phyloP scores from a whole-genome alignment of 1,140 invertebrate genomes.

The Zaprionus inermis region DNA sequence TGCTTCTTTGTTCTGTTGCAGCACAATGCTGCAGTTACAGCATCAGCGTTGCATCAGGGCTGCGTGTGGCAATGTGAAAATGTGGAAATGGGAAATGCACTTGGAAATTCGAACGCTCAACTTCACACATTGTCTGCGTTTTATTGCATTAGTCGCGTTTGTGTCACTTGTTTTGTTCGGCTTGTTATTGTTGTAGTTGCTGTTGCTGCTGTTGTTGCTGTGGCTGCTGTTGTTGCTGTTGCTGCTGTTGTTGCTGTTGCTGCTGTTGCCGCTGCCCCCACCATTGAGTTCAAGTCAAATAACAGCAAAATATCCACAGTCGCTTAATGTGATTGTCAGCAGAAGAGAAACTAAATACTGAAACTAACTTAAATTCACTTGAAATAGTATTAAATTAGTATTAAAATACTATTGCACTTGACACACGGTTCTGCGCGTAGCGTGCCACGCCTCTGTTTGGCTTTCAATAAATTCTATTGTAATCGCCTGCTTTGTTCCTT shows the following conservation, averaged over 20 bases:
- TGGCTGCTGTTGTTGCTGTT: not conserved
- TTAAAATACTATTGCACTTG: not conserved
- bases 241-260: not conserved
- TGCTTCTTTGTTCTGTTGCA: constrained; percentile 56
- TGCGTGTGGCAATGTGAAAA: not conserved
- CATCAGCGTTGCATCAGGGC: constrained; percentile 39
- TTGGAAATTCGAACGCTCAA: constrained; percentile 73
- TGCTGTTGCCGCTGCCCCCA: constrained; percentile 4
- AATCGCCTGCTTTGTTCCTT: not conserved
- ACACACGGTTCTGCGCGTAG: not conserved
- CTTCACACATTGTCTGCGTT: constrained; percentile 79
- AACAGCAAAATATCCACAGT: constrained; percentile 16
- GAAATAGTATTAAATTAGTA: not conserved
- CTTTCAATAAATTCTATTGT: not conserved
- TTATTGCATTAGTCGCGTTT: constrained; percentile 69
- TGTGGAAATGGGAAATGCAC: constrained; percentile 64
- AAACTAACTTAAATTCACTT: not conserved
- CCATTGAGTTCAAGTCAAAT: constrained; percentile 30
- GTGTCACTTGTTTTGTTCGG: constrained; percentile 19
- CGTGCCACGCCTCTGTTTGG: not conserved
- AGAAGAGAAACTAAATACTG: not conserved
- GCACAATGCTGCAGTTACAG: constrained; percentile 29
- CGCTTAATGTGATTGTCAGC: constrained; percentile 22
- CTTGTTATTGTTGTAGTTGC: not conserved
- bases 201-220: constrained; percentile 19